These are phyloP conservation scores for Leucoraja erinaceus DNA, from an alignment of 2,113 vertebrate genomes.

Conservation along the genomic window DNA sequence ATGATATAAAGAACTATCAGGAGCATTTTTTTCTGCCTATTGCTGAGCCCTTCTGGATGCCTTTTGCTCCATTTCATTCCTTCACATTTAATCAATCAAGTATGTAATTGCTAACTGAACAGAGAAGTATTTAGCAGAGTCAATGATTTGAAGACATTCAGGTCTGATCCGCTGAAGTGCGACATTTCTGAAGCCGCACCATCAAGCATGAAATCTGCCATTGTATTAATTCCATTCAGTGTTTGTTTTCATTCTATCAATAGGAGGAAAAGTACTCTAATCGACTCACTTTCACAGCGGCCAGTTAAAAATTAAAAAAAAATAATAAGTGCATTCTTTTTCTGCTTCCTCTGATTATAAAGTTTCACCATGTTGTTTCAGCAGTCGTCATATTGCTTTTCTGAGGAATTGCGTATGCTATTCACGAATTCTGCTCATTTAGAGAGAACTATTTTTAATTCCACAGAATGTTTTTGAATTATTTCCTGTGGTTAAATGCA, in stretches of 20 bases:
- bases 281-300: neutral
- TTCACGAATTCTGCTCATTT: no score
- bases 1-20: neutral
- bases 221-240: neutral
- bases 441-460: neutral
- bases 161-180: neutral
- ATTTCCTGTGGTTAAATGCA: neutral
- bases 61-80: neutral
- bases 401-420: no score
- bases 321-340: neutral
- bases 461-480: neutral
- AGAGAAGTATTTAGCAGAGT: neutral
- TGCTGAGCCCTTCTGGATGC: neutral
- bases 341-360: neutral
- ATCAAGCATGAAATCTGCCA: neutral
- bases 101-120: slow-evolving; percentile 5
- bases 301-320: no score
- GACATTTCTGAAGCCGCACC: neutral
- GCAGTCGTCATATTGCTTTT: neutral
- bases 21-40: neutral
- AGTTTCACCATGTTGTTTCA: neutral
- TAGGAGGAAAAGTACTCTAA: neutral
- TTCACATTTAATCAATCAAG: neutral
- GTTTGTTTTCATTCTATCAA: neutral
- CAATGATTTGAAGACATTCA: neutral